Base-by-base conservation (phyloP, 2,888 invertebrate species). In the Strigamia crassipes region DNA sequence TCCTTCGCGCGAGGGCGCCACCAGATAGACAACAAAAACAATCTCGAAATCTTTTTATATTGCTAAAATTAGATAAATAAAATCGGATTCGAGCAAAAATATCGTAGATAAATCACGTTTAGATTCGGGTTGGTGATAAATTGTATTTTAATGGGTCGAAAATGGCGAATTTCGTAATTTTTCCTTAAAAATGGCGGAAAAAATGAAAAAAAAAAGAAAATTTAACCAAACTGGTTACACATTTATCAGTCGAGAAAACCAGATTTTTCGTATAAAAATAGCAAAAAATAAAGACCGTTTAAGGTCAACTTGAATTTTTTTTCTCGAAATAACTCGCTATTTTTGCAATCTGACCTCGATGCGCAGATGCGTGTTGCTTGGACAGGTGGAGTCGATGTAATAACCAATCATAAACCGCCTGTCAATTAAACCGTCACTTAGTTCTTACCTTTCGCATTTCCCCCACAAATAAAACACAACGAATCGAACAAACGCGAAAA, bases 381-480 rank as follows among this genome's bases (percentile, higher is more conserved):
- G 13, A 73, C 73, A 73, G 73, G 73, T 73, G 73, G 27, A 73
- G 73, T 31, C 73, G 3, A 51, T 18, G 51, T 51, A 51, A 51
- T 18, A 56, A 9, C 73, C 73, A 73, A 73, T 73, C 73, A 73
- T 73, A 31, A 73, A 73, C 23, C 73, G 73, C 73, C 23, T 73
- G 73, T 73, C 73, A 31, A 73, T 73, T 73, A 73, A 23, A 23
- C 12, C 31, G 13, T 73, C 73, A 73, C 10, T 21, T 23, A 9
- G 0, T 13, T n/a, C 73, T 73, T 27, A 73, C 73, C 73, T 27
- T 73, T 73, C 15, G 8, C 15, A 31, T 27, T 31, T 73, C 8
- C 13, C 73, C 12, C 31, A 23, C 61, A n/a, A 66, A 18, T 21
- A 21, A 66, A 66, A 66, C 13, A 56, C 18, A 6, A 18, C 18